Conservation (phyloP, 2,888 invertebrate species). For the Microctonus hyperodae region DNA sequence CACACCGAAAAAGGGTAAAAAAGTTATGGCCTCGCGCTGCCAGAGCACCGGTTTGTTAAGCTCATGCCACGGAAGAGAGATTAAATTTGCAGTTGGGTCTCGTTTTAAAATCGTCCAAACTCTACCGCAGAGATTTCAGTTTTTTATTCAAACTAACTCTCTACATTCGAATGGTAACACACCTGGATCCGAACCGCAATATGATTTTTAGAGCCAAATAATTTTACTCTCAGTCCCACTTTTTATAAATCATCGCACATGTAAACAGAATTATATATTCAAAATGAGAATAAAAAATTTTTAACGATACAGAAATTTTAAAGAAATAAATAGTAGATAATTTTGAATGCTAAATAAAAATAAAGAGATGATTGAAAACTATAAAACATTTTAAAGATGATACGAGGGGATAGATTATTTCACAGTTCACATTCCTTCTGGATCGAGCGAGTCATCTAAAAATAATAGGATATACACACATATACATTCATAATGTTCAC, state of each 20-base stretch:
- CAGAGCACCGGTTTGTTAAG: conserved; percentile 20
- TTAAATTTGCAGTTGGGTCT: not conserved
- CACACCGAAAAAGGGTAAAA: conserved; percentile 26
- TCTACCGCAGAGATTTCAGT: not conserved
- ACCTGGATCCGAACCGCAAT: not conserved
- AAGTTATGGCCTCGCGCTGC: conserved; percentile 13
- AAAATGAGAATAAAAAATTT: too few relatives aligned
- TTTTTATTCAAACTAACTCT: not conserved
- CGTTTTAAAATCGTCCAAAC: conserved; percentile 1
- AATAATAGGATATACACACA: conserved; percentile 35
- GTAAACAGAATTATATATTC: not conserved
- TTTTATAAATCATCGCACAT: not conserved
- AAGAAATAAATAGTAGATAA: too few relatives aligned
- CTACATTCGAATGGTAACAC: not conserved
- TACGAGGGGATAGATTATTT: conserved; percentile 40
- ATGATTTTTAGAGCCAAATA: not conserved
- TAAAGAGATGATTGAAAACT: not conserved
- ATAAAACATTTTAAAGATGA: conserved; percentile 16
- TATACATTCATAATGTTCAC: conserved; percentile 44
- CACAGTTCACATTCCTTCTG: conserved; percentile 45
- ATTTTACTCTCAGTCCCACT: not conserved
- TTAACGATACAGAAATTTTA: too few relatives aligned
- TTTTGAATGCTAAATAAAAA: too few relatives aligned
- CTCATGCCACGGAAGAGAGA: not conserved
- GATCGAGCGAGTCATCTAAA: conserved; percentile 49